Conservation (phyloP, 2,888 invertebrate species). For the Oscheius sp. region DNA sequence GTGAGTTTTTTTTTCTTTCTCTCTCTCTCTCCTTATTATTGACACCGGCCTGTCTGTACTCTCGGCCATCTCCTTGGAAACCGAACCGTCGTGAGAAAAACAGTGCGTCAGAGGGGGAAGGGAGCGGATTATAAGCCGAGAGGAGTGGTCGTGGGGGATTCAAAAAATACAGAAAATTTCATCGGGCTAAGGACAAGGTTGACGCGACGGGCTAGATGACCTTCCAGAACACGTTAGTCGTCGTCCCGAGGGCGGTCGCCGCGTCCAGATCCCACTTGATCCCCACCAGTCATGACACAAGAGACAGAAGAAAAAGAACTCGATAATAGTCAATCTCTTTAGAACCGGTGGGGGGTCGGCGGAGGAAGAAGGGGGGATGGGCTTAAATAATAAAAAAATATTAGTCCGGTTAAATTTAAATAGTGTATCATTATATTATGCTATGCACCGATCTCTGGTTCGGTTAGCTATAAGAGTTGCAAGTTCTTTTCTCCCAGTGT, state of each 20-base stretch:
- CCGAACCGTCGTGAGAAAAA: slow-evolving; percentile 25
- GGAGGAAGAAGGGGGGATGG: too few species aligned
- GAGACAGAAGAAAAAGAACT: too few species aligned
- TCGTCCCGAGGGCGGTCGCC: background rate
- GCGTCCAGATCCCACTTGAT: slow-evolving; percentile 16
- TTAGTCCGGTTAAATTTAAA: background rate
- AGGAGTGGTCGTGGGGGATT: background rate
- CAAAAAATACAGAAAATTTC: background rate
- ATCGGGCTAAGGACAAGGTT: slow-evolving; percentile 18
- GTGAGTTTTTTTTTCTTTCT: slow-evolving; percentile 32
- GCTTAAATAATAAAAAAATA: background rate
- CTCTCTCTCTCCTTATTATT: too few species aligned
- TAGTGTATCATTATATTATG: background rate
- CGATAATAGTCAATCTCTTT: slow-evolving; percentile 21
- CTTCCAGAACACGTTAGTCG: slow-evolving; percentile 24
- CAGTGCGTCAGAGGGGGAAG: slow-evolving; percentile 25
- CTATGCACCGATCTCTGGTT: background rate
- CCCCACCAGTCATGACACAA: slow-evolving; percentile 24
- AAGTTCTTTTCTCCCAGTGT: too few species aligned
- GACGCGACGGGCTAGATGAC: slow-evolving; percentile 12
- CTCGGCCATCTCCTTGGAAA: slow-evolving; percentile 1
- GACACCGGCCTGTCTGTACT: background rate
- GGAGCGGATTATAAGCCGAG: too few species aligned
- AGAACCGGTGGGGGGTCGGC: slow-evolving; percentile 26
- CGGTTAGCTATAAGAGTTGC: too few species aligned